A percentile compares a stretch with the other conserved stretches of the same genome.
Evolutionary conservation across 2,888 invertebrate species (phyloP).

Genomic region (Sepioteuthis lessoniana): DNA sequence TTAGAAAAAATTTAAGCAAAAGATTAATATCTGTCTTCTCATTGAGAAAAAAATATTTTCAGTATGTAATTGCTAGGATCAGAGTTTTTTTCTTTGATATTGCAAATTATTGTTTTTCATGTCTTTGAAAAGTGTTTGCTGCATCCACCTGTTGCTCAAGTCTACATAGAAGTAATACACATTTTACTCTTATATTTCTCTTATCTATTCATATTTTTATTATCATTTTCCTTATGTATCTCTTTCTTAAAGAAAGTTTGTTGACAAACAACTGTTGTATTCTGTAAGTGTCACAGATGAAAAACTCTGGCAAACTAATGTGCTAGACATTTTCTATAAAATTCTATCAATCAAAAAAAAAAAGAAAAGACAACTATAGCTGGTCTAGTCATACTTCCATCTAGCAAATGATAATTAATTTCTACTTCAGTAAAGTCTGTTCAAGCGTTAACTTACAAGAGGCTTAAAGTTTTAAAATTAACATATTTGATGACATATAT

Average conservation of each 20-base stretch:
- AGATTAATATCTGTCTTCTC: neutral
- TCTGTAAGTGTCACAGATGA: neutral
- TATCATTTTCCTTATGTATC: neutral
- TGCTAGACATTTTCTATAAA: too few species aligned
- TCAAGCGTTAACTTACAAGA: too few species aligned
- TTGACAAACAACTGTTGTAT: neutral
- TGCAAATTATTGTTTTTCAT: neutral
- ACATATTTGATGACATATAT: too few species aligned
- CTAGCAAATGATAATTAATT: too few species aligned
- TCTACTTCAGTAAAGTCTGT: too few species aligned
- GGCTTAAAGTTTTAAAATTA: too few species aligned
- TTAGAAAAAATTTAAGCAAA: neutral
- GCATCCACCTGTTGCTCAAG: neutral
- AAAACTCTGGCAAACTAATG: neutral
- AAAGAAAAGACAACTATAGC: too few species aligned
- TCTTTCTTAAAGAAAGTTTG: neutral
- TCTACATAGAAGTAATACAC: neutral
- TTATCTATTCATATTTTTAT: neutral
- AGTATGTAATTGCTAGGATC: neutral
- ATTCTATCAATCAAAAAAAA: too few species aligned
- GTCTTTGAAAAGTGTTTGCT: neutral
- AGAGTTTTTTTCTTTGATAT: neutral
- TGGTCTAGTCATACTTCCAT: too few species aligned
- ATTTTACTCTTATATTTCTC: neutral
- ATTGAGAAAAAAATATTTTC: neutral